Base-by-base conservation (phyloP, 2,113 vertebrate genomes). In the Larimichthys crocea region DNA sequence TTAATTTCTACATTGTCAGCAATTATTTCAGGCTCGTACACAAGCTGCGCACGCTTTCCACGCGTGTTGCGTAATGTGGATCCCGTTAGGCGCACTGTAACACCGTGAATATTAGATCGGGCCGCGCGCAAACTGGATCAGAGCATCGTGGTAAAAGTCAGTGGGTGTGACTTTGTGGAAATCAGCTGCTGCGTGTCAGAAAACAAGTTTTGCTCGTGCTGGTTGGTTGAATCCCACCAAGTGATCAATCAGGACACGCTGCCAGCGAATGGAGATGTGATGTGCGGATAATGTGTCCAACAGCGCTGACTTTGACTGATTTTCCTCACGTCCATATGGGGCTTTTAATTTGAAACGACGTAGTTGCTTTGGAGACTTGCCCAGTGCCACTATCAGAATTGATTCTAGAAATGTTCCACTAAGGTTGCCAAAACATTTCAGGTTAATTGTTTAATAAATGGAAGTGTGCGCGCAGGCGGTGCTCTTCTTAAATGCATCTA, bases 1-100 rank as follows among this genome's bases (percentile, higher is more conserved):
- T 40, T 9, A 1, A 70, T 84, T 49, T 76, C n/a, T 19, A 44
- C 26, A 50, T 19, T 10, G 64, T 46, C 20, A 10, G 46, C 82
- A 77, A 87, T 92, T 87, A 84, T 69, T 70, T 3, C 62, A 48
- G 55, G 24, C 81, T 64, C 65, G 10, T 44, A 26, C 81, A 40
- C 84, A 19, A 63, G 20, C 49, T 19, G 19, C 52, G 55, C 60
- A 68, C 80, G 62, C 65, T 55, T 73, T 17, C n/a, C 63, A 79
- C 77, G 70, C 71, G 42, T 48, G 56, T 89, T 90, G 88, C 83
- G 83, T 87, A 90, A 88, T 67, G 3, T 67, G 61, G 77, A 78
- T 56, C 64, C 53, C 17, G 66, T 63, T 40, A 50, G 61, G 64
- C 82, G 75, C 79, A 56, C 35, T 56, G 56, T 10, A 29, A 55